phyloP scores from a whole-genome alignment of 2,888 invertebrate genomes.

The Drosophila multiciliata region DNA sequence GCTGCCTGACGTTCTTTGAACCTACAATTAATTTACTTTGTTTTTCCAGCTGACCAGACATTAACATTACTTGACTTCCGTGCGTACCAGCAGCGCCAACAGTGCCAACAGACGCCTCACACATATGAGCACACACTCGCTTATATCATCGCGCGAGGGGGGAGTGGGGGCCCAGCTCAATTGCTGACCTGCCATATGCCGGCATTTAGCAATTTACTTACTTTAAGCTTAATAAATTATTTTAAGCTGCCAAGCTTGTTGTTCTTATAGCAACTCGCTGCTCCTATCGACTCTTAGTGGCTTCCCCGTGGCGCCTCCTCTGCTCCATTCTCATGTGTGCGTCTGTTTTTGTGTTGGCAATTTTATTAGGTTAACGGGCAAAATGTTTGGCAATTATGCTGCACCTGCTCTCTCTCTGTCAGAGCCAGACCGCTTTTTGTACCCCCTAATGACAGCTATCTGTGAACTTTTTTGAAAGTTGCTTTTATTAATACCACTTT shows the following conservation, averaged over 20 bases:
- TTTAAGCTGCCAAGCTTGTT: constrained; percentile 75
- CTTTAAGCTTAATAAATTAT: constrained; percentile 81
- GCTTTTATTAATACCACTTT: constrained; percentile 69
- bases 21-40: constrained; percentile 83
- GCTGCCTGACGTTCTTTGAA: constrained; percentile 68
- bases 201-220: constrained; percentile 76
- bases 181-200: constrained; percentile 80
- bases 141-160: not conserved
- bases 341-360: constrained; percentile 41
- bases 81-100: constrained; percentile 55
- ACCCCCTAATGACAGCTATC: constrained; percentile 71
- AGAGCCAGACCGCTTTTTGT: constrained; percentile 37
- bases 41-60: constrained; percentile 83
- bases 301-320: not conserved
- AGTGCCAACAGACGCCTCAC: constrained; percentile 26
- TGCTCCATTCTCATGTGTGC: constrained; percentile 16
- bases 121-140: constrained; percentile 22
- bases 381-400: constrained; percentile 74
- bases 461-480: constrained; percentile 74
- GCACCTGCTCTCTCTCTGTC: constrained; percentile 60
- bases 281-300: constrained; percentile 7
- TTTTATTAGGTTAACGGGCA: constrained; percentile 49
- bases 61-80: constrained; percentile 81
- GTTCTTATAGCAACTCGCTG: constrained; percentile 40
- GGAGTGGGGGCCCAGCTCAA: constrained; percentile 43